These are phyloP conservation scores for Scolopax rusticola DNA, from an alignment of 2,797 vertebrate species.

Conservation along the genomic window DNA sequence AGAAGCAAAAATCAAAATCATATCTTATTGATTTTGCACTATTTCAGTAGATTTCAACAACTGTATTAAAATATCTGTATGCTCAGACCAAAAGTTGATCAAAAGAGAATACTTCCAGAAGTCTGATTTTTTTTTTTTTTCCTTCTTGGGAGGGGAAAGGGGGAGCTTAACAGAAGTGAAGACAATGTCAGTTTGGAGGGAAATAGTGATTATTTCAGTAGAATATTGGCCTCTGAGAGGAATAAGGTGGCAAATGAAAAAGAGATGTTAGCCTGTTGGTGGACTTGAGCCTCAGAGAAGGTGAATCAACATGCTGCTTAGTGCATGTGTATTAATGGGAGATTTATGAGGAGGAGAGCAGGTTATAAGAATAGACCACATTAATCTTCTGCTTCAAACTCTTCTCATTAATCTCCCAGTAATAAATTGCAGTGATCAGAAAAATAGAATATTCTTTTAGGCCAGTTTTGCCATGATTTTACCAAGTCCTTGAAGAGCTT, in stretches of 20 bases:
- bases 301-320: conserved; percentile 22
- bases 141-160: neutral
- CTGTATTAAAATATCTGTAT: neutral
- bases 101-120: neutral
- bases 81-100: neutral
- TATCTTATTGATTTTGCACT: neutral
- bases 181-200: fast-evolving
- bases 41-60: neutral
- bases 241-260: neutral
- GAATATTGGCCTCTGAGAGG: neutral
- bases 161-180: fast-evolving
- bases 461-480: neutral
- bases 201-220: neutral
- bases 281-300: neutral
- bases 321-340: neutral
- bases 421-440: conserved; percentile 14
- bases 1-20: neutral
- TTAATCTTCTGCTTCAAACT: conserved; percentile 42
- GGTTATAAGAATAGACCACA: conserved; percentile 32
- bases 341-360: conserved; percentile 17
- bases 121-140: neutral
- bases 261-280: neutral
- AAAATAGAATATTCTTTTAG: neutral
- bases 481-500: neutral
- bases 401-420: conserved; percentile 30